Evolutionary conservation across 2,888 invertebrate species (phyloP), one percentile per base, ranked within the genome.

Genomic region (Aphidius colemani): DNA sequence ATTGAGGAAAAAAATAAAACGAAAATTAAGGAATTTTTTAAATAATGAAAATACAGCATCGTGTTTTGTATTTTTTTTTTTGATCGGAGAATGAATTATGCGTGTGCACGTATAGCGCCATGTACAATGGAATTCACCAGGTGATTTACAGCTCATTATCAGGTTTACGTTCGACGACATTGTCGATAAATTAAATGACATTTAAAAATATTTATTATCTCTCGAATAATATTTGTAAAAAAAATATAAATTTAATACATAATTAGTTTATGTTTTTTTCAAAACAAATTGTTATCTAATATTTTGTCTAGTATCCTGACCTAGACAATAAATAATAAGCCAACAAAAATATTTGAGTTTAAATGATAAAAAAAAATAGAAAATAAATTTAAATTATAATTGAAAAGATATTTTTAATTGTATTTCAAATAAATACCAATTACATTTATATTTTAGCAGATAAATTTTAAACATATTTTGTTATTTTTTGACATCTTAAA

Each of bases 121-220:
- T 62, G 56, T 66, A 67, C 70, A 69, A 71, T 70, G 62, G 68
- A 69, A 68, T 67, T 61, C 64, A 70, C 71, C 69, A 5, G 71
- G 72, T 72, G 79, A 78, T 80, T 79, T 80, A 78, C 78, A 78
- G 78, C 79, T 80, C 79, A 80, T 80, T 80, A 80, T 77, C 78
- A 78, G 79, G 78, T 79, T 79, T 77, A 65, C 64, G 66, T 66
- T 60, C 61, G 62, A 59, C 66, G 55, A 62, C 63, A 65, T 66
- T 61, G 65, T 62, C 49, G 62, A 11, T 49, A 40, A 45, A 18
- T 1, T 13, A 40, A 45, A 39, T 30, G n/a, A 49, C 44, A 18
- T n/a, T n/a, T 49, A 40, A 49, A 50, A 43, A 43, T 41, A 55
- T 50, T n/a, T 30, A 56, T 49, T 44, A 6, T 46, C 11, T 49